phyloP scores from a whole-genome alignment of 2,888 invertebrate genomes.

The Sphaerophoria rueppellii region DNA sequence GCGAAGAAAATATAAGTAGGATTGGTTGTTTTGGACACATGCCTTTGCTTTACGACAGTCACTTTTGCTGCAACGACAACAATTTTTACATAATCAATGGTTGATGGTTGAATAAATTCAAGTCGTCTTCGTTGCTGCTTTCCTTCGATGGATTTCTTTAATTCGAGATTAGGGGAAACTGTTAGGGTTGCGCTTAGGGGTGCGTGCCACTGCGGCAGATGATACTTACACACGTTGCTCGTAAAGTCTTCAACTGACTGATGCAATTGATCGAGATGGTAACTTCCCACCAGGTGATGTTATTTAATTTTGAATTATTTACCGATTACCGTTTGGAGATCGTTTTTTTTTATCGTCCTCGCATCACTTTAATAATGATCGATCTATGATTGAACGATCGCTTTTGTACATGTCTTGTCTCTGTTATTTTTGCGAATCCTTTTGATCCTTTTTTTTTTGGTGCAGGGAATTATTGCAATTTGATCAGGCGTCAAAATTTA shows the following conservation, averaged over 20 bases:
- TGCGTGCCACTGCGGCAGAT: conserved; percentile 70
- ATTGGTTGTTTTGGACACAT: conserved; percentile 69
- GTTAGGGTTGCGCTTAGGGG: conserved; percentile 45
- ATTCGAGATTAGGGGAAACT: conserved; percentile 67
- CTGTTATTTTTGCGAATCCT: conserved; percentile 45
- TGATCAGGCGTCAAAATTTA: conserved; percentile 67
- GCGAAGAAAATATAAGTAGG: conserved; percentile 41
- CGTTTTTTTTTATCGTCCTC: conserved; percentile 5
- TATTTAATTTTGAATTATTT: conserved; percentile 70
- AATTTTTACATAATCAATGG: conserved; percentile 69
- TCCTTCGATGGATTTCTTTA: conserved; percentile 59
- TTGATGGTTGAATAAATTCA: conserved; percentile 70
- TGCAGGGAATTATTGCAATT: conserved; percentile 54
- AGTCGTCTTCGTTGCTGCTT: conserved; percentile 27
- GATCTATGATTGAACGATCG: conserved; percentile 27
- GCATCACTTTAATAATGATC: conserved; percentile 23
- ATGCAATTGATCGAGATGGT: conserved; percentile 59
- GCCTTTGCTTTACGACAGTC: conserved; percentile 33
- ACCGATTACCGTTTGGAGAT: conserved; percentile 33
- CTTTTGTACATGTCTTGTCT: conserved; percentile 22
- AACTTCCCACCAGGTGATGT: conserved; percentile 58
- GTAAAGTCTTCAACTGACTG: conserved; percentile 44
- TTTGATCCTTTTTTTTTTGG: conserved; percentile 36
- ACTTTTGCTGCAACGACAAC: conserved; percentile 50
- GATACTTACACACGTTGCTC: conserved; percentile 41